Evolutionary conservation across 2,888 invertebrate genomes (phyloP).

Genomic region (Xiphydria camelus): DNA sequence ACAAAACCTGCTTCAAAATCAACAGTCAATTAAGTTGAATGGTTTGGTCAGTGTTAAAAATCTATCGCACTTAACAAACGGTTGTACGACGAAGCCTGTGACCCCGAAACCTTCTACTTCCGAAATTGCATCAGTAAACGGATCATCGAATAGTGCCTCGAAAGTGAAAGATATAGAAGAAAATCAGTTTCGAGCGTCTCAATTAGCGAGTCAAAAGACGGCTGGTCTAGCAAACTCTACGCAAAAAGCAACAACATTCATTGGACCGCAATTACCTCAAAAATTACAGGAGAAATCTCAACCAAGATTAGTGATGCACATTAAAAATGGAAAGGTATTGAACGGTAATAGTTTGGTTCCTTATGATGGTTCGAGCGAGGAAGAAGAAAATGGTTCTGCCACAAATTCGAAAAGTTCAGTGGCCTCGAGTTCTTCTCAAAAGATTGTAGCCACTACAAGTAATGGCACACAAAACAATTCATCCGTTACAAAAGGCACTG

Average conservation of each 20-base stretch:
- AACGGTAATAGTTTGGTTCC: slow-evolving; percentile 51
- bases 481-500: neutral
- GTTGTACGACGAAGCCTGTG: slow-evolving; percentile 21
- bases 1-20: slow-evolving; percentile 29
- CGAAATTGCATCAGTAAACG: slow-evolving; percentile 20
- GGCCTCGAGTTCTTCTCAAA: slow-evolving; percentile 11
- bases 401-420: slow-evolving; percentile 16
- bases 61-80: slow-evolving; percentile 41
- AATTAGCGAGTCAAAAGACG: slow-evolving; percentile 27
- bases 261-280: slow-evolving; percentile 47
- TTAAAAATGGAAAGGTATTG: slow-evolving; percentile 44
- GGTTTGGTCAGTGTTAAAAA: slow-evolving; percentile 42
- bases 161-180: slow-evolving; percentile 12
- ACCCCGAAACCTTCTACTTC: slow-evolving; percentile 32
- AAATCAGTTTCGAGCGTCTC: slow-evolving; percentile 6
- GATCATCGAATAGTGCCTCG: slow-evolving; percentile 16
- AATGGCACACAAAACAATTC: slow-evolving; percentile 21
- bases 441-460: slow-evolving; percentile 12
- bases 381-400: slow-evolving; percentile 35
- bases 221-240: slow-evolving; percentile 19
- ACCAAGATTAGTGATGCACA: slow-evolving; percentile 39
- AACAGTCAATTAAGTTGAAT: slow-evolving; percentile 38
- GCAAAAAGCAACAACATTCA: slow-evolving; percentile 32
- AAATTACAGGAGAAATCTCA: slow-evolving; percentile 42
- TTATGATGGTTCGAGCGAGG: slow-evolving; percentile 53